phyloP scores from a whole-genome alignment of 2,888 invertebrate species.

The Sepiola atlantica region DNA sequence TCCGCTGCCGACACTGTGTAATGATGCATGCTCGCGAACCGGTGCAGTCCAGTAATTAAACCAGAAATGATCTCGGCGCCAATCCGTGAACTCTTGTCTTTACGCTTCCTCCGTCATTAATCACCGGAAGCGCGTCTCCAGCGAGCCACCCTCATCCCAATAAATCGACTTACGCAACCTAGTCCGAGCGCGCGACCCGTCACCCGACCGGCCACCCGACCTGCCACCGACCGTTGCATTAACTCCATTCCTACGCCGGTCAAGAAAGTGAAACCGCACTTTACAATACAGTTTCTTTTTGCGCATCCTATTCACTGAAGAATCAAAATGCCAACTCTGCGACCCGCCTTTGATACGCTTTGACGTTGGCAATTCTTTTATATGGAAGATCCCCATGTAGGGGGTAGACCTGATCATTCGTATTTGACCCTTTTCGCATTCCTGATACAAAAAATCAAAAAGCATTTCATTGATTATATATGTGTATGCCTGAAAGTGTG shows the following conservation, averaged over 20 bases:
- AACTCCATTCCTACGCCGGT: neutral
- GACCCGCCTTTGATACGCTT: neutral
- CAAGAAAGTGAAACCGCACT: neutral
- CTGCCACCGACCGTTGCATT: neutral
- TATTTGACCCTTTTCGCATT: neutral
- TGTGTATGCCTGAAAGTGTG: neutral
- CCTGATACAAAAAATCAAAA: neutral
- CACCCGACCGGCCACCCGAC: neutral
- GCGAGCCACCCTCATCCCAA: neutral
- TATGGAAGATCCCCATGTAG: neutral
- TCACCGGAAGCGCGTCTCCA: slow-evolving; percentile 16
- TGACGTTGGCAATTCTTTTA: neutral
- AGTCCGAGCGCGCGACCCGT: neutral
- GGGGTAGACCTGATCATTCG: neutral
- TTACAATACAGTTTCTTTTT: neutral
- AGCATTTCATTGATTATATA: neutral
- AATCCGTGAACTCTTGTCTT: neutral
- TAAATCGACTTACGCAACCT: neutral
- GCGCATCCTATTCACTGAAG: neutral
- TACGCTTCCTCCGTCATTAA: neutral
- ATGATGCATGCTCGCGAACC: neutral
- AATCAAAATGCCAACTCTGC: neutral
- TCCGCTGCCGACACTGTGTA: neutral
- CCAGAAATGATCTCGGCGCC: neutral
- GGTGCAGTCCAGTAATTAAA: neutral